These are phyloP conservation scores for Astropecten irregularis DNA, from an alignment of 53 echinoderm and acorn worm genomes.

Conservation along the genomic window DNA sequence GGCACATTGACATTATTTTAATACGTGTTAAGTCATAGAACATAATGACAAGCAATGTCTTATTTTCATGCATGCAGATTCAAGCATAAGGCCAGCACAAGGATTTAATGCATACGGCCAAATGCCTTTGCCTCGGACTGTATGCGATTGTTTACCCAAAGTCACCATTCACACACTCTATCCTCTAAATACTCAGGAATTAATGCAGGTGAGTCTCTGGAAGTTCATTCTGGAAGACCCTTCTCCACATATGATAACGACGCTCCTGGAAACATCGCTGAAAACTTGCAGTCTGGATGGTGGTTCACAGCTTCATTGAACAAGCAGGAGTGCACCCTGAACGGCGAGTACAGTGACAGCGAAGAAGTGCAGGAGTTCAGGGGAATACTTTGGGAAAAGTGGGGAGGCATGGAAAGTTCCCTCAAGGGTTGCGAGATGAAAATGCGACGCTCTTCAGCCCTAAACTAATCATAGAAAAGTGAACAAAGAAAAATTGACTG, in stretches of 20 bases:
- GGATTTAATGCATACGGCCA: not conserved
- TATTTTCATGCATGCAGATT: too few relatives aligned
- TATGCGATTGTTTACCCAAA: not conserved
- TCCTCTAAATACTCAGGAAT: not conserved
- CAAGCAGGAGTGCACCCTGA: not conserved
- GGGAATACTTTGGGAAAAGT: slow-evolving; percentile 6
- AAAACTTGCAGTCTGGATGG: not conserved
- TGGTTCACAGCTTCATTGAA: slow-evolving; percentile 19
- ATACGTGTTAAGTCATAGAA: too few relatives aligned
- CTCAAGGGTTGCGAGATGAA: slow-evolving; percentile 13
- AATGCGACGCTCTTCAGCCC: too few relatives aligned
- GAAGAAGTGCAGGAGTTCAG: not conserved
- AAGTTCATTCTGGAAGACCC: not conserved
- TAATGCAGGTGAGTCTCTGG: not conserved
- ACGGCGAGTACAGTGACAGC: not conserved
- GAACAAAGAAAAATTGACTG: too few relatives aligned
- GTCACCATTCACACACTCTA: not conserved
- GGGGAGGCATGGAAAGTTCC: not conserved
- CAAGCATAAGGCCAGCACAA: not conserved
- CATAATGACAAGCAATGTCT: not conserved
- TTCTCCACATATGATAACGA: slow-evolving; percentile 18
- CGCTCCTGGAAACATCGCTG: not conserved
- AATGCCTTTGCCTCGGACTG: not conserved
- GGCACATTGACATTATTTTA: too few relatives aligned
- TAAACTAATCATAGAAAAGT: too few relatives aligned